Conservation (phyloP, 53 echinoderm and acorn worm genomes). For the Holothuria scabra region DNA sequence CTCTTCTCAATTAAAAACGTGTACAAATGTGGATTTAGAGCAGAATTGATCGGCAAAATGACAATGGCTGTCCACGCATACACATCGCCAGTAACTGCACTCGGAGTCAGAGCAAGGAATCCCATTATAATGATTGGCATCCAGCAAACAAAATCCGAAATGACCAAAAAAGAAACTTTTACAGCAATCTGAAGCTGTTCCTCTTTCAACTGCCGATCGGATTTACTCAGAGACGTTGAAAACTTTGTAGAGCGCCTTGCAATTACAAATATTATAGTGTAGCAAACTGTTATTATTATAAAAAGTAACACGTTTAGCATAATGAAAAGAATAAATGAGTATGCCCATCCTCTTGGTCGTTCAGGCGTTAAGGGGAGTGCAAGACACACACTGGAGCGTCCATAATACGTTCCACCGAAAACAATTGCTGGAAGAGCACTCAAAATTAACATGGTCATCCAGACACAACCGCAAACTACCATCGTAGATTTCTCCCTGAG, state of each 20-base stretch:
- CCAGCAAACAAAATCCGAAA: conserved; percentile 38
- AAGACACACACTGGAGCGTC: conserved; percentile 91
- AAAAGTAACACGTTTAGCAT: conserved; percentile 60
- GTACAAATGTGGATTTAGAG: conserved; percentile 21
- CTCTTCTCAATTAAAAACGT: conserved; percentile 21
- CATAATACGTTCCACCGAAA: conserved; percentile 80
- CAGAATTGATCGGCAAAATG: conserved; percentile 36
- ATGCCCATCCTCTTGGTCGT: conserved; percentile 81
- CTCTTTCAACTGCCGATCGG: conserved; percentile 8
- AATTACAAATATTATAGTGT: conserved; percentile 75
- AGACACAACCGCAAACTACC: conserved; percentile 30
- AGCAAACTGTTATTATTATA: conserved; percentile 74
- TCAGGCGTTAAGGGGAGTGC: conserved; percentile 81
- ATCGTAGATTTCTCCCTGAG: conserved; percentile 41
- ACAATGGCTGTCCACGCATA: conserved; percentile 37
- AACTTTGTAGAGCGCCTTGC: conserved; percentile 68
- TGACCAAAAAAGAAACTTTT: conserved; percentile 18
- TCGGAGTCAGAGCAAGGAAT: conserved; percentile 10
- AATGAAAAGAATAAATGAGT: conserved; percentile 62
- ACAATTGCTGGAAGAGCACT: conserved; percentile 73
- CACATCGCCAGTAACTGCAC: conserved; percentile 14
- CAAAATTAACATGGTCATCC: conserved; percentile 63
- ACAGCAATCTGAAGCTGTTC: conserved; percentile 43
- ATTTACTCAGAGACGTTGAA: conserved; percentile 17
- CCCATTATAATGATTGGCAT: conserved; percentile 50